Evolutionary conservation across 2,797 vertebrate species (phyloP), one percentile per base, ranked within the genome.

Genomic region (Ceryle rudis): DNA sequence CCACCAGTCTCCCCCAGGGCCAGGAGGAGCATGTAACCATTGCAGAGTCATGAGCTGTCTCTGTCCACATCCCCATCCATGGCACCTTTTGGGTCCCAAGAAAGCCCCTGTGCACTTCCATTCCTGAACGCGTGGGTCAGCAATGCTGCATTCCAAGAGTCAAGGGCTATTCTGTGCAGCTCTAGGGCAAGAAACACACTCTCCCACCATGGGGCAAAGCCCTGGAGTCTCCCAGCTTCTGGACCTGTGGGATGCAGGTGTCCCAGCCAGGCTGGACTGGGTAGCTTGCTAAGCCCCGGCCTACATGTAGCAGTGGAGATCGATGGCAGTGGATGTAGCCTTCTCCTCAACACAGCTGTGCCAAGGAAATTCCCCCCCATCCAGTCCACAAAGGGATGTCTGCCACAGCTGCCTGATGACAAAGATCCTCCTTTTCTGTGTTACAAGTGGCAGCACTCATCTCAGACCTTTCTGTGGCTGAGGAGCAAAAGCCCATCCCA

Each of bases 321-420:
- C 1, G 1, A 77, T n/a, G 22, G 9, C 64, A 77, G n/a, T 10
- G 22, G 26, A 46, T 2, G 5, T 3, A 70, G 26, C 31, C 23
- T 51, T 37, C 67, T 66, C n/a, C 47, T 60, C 9, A 17, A 55
- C 19, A 31, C 31, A 14, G 11, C 28, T 31, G 28, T 55, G 39
- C 18, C 18, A 46, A 54, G 33, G 20, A 37, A 77, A 31, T 46
- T 33, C 2, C 9, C 11, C 11, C 33, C 17, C 10, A 46, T 47
- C 49, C 54, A 33, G 33, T 54, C 31, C 25, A 15, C 1, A 61
- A 75, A 42, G 81, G 17, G 7, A 33, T 0, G 0, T 4, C 14
- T 33, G 21, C 54, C 23, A 47, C 42, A 60, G 31, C 57, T 86
- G 58, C 69, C 29, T 64, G 41, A 6, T 31, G 4, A 31, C 2